Percentiles rank a stretch among this genome's conserved stretches.
These are phyloP conservation scores for Tribolium madens DNA, from an alignment of 1,140 invertebrate genomes.

Conservation along the genomic window DNA sequence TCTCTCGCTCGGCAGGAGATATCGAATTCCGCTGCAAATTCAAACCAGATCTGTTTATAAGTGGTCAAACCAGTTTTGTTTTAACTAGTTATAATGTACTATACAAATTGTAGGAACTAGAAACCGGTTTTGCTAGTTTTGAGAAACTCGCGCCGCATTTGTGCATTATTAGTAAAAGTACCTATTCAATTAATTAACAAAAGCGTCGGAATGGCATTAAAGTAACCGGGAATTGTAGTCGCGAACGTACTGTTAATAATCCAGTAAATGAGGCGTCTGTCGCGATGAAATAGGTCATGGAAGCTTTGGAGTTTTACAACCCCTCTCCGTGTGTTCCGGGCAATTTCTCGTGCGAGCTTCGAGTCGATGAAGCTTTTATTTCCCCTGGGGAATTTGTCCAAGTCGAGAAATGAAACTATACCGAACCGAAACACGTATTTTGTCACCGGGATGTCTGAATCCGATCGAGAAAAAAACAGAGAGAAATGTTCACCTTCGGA, in stretches of 20 bases:
- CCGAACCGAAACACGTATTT: conserved; percentile 61
- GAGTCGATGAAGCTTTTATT: conserved; percentile 62
- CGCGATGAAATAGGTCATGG: conserved; percentile 56
- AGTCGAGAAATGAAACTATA: conserved; percentile 59
- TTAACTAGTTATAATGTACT: too few species aligned
- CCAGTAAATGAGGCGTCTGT: conserved; percentile 58
- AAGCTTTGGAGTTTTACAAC: conserved; percentile 57
- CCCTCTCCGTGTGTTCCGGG: conserved; percentile 59
- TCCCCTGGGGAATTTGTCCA: conserved; percentile 62
- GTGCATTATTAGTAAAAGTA: conserved; percentile 10
- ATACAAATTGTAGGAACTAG: too few species aligned
- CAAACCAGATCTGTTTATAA: background rate
- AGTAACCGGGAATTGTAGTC: conserved; percentile 48
- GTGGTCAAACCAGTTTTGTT: too few species aligned
- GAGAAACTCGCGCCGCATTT: too few species aligned
- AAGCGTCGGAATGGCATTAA: conserved; percentile 49
- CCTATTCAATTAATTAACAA: conserved; percentile 47
- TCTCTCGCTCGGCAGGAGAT: conserved; percentile 90
- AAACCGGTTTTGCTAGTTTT: too few species aligned
- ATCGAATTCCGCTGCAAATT: conserved; percentile 79
- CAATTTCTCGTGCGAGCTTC: conserved; percentile 59
- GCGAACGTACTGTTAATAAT: conserved; percentile 61
- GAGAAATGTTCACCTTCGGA: conserved; percentile 43
- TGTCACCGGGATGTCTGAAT: conserved; percentile 60
- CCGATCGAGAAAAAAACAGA: conserved; percentile 40